Percentiles rank a stretch among this genome's conserved stretches.
Conservation (phyloP, 2,113 vertebrate genomes). For the Chloropsis cyanopogon region DNA sequence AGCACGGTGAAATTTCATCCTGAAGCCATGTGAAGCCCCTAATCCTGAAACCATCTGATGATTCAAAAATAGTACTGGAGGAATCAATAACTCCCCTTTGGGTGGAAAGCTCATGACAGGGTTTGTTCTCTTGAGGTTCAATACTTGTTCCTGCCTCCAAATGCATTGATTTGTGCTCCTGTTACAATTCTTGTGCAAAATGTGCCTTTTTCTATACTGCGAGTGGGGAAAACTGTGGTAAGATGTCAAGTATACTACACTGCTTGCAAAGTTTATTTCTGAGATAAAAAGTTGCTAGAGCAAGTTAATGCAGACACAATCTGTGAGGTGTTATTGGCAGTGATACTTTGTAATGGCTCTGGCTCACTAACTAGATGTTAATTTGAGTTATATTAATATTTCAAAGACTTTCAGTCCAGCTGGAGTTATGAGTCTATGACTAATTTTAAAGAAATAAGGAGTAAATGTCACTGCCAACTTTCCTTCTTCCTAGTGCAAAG, state of each 20-base stretch:
- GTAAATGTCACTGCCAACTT: conserved; percentile 37
- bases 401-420: conserved; percentile 28
- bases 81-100: conserved; percentile 25
- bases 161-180: conserved; percentile 28
- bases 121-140: background rate
- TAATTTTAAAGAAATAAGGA: conserved; percentile 39
- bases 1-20: conserved; percentile 35
- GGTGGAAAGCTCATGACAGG: background rate
- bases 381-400: conserved; percentile 3
- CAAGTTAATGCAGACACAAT: background rate
- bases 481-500: background rate
- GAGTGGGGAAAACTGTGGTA: background rate
- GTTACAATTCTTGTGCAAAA: background rate
- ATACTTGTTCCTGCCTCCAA: background rate
- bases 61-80: conserved; percentile 21
- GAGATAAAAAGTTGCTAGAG: background rate
- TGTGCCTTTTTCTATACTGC: background rate
- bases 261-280: background rate
- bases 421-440: conserved; percentile 14
- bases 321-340: conserved; percentile 30
- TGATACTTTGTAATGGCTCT: background rate
- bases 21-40: background rate
- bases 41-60: background rate
- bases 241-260: background rate
- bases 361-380: background rate